These are phyloP conservation scores for Drosophila serrata DNA, from an alignment of 1,140 invertebrate species.

Conservation along the genomic window DNA sequence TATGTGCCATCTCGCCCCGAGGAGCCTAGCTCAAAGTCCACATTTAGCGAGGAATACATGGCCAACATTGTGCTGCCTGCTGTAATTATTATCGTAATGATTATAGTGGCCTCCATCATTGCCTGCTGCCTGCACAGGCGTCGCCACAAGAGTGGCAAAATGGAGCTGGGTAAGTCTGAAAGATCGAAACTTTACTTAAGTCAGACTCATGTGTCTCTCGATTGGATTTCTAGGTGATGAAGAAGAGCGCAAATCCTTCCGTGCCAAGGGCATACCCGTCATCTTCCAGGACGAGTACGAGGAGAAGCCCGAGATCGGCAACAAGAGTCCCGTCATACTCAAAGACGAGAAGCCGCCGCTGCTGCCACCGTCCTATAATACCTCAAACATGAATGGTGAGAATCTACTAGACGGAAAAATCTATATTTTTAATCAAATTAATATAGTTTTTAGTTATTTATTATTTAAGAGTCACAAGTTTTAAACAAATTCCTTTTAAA, in stretches of 20 bases:
- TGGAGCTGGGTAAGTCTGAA: slow-evolving; percentile 88
- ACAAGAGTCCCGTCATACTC: slow-evolving; percentile 96
- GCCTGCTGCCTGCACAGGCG: slow-evolving; percentile 95
- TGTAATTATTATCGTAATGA: slow-evolving; percentile 95
- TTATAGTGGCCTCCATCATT: slow-evolving; percentile 93
- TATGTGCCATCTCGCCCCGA: slow-evolving; percentile 79
- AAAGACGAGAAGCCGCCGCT: slow-evolving; percentile 97
- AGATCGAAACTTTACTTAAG: too few species aligned
- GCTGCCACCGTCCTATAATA: slow-evolving; percentile 88
- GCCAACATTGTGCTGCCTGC: slow-evolving; percentile 96
- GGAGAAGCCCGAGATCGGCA: slow-evolving; percentile 94
- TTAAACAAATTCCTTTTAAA: too few species aligned
- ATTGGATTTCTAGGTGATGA: slow-evolving; percentile 87
- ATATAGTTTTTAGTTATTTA: not conserved
- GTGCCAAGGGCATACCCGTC: slow-evolving; percentile 95
- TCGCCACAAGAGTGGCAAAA: slow-evolving; percentile 92
- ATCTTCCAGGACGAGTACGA: slow-evolving; percentile 98
- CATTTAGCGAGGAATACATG: slow-evolving; percentile 90
- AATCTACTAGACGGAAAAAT: not conserved
- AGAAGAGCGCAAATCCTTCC: slow-evolving; percentile 92
- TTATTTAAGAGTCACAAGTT: too few species aligned
- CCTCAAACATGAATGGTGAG: slow-evolving; percentile 80
- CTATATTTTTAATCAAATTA: not conserved
- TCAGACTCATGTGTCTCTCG: not conserved
- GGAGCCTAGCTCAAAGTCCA: slow-evolving; percentile 86